phyloP scores from a whole-genome alignment of 1,140 invertebrate species.

The Drosophila jambulina region DNA sequence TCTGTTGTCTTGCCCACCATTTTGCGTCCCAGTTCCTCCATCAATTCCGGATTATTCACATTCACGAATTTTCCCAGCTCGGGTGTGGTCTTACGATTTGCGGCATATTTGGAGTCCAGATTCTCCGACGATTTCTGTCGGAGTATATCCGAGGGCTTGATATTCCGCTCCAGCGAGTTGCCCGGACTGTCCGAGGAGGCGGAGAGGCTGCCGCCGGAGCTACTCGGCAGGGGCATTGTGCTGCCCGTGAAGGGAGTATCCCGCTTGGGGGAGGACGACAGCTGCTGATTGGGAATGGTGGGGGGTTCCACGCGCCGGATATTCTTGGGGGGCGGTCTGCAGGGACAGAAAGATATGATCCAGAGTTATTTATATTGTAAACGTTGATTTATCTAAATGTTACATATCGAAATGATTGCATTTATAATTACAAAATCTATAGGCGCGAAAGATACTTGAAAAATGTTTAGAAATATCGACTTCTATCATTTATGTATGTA shows the following conservation, averaged over 20 bases:
- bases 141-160: slow-evolving; percentile 84
- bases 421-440: not conserved
- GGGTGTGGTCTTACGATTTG: slow-evolving; percentile 81
- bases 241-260: slow-evolving; percentile 71
- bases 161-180: slow-evolving; percentile 82
- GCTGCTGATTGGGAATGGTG: slow-evolving; percentile 85
- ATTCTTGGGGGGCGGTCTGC: slow-evolving; percentile 88
- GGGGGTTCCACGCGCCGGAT: slow-evolving; percentile 87
- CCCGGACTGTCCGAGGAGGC: slow-evolving; percentile 68
- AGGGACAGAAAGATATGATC: slow-evolving; percentile 17
- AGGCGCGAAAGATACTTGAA: not conserved
- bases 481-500: not conserved
- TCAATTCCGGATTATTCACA: slow-evolving; percentile 75
- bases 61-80: slow-evolving; percentile 77
- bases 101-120: slow-evolving; percentile 71
- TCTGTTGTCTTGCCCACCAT: slow-evolving; percentile 77
- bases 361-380: no score
- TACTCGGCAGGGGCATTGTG: slow-evolving; percentile 69
- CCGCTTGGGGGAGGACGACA: slow-evolving; percentile 82
- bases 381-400: not conserved
- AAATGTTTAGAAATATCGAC: not conserved
- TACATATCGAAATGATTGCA: not conserved
- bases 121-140: slow-evolving; percentile 82
- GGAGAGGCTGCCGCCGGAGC: slow-evolving; percentile 64
- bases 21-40: slow-evolving; percentile 82